These are phyloP conservation scores for Agrypnus murinus DNA, from an alignment of 2,888 invertebrate genomes.

Conservation along the genomic window DNA sequence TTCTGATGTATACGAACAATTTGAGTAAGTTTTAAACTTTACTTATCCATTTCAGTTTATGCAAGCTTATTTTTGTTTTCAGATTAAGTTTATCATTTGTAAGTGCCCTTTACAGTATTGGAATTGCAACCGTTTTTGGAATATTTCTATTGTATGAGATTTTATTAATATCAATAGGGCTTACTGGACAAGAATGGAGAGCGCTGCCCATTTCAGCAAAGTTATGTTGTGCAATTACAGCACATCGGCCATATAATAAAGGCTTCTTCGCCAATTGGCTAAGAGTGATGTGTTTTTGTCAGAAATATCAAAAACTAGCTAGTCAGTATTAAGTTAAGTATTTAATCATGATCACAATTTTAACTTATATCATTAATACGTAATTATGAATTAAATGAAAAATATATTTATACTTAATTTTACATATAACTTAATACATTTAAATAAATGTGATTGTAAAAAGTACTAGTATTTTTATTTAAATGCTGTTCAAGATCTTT, in stretches of 20 bases:
- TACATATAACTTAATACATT: too few relatives aligned
- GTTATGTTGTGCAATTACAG: constrained; percentile 61
- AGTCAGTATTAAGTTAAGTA: constrained; percentile 31
- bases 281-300: constrained; percentile 40
- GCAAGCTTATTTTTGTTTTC: constrained; percentile 14
- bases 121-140: constrained; percentile 34
- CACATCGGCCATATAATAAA: constrained; percentile 60
- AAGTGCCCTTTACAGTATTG: constrained; percentile 49
- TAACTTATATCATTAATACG: too few relatives aligned
- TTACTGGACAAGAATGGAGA: constrained; percentile 73
- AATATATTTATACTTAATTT: too few relatives aligned
- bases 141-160: constrained; percentile 63
- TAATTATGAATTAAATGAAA: too few relatives aligned
- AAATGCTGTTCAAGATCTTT: too few relatives aligned
- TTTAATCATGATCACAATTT: too few relatives aligned
- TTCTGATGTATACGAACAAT: constrained; percentile 86
- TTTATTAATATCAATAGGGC: constrained; percentile 71
- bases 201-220: constrained; percentile 61
- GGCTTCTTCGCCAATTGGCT: constrained; percentile 65
- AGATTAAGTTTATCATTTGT: constrained; percentile 53
- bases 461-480: too few relatives aligned
- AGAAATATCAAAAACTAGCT: constrained; percentile 21
- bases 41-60: not conserved
- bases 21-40: constrained; percentile 77
- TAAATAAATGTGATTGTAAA: too few relatives aligned